Percentiles rank a stretch among this genome's conserved stretches.
Evolutionary conservation across 2,113 vertebrate genomes (phyloP).

Genomic region (Nanorana parkeri): DNA sequence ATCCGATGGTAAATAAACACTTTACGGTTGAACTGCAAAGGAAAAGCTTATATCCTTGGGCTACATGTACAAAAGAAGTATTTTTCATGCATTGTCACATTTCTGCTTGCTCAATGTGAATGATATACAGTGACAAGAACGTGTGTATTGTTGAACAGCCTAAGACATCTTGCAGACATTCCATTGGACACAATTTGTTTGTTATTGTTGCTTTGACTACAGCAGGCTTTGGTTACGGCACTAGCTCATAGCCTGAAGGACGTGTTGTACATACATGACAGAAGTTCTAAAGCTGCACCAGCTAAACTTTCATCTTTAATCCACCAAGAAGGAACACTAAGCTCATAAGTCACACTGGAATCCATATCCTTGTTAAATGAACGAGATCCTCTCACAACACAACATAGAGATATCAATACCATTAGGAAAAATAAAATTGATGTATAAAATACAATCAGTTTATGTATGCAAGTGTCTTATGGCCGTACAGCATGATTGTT

Average conservation of each 20-base stretch:
- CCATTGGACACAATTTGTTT: conserved; percentile 62
- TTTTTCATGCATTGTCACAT: conserved; percentile 5
- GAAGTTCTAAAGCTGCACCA: conserved; percentile 3
- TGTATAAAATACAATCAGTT: no score
- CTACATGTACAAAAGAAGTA: neutral
- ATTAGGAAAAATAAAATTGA: no score
- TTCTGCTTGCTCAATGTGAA: neutral
- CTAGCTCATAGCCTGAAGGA: neutral
- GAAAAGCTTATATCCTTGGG: neutral
- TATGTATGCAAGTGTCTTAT: no score
- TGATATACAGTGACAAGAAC: conserved; percentile 6
- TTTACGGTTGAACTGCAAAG: neutral
- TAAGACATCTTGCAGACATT: conserved; percentile 18
- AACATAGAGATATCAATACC: no score
- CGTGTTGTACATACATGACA: conserved; percentile 1
- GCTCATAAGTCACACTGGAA: neutral
- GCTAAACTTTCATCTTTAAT: conserved; percentile 1
- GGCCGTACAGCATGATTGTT: no score
- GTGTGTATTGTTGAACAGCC: conserved; percentile 1
- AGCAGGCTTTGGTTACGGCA: conserved; percentile 52
- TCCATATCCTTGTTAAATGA: neutral
- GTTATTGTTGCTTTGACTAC: conserved; percentile 75
- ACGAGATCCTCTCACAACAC: no score
- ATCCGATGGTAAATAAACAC: neutral
- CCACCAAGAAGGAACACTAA: neutral